Percentiles rank a stretch among this genome's conserved stretches.
phyloP scores from a whole-genome alignment of 2,797 vertebrate species.

The Bryconaethiops microstoma region DNA sequence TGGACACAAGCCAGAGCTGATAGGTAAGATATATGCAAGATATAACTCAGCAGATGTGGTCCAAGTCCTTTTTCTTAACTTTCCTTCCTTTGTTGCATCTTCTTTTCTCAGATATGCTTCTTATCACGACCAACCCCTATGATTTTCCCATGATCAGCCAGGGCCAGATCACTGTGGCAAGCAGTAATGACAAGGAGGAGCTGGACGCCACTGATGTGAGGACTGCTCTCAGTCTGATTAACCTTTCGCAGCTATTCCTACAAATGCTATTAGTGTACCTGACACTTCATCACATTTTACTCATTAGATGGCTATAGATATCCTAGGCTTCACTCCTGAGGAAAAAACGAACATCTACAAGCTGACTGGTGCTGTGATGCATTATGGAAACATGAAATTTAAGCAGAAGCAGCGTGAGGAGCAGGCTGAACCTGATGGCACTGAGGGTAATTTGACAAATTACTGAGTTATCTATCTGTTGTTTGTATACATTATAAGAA shows the following conservation, averaged over 20 bases:
- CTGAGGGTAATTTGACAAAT: constrained; percentile 73
- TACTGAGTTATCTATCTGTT: background rate
- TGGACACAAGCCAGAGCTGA: background rate
- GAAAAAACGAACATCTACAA: constrained; percentile 87
- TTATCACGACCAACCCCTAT: constrained; percentile 84
- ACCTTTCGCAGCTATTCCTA: background rate
- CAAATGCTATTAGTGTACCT: background rate
- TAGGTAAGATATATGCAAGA: background rate
- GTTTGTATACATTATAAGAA: background rate
- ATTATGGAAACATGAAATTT: constrained; percentile 9
- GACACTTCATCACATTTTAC: background rate
- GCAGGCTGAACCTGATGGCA: constrained; percentile 88
- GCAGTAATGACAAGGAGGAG: constrained; percentile 84
- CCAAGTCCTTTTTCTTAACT: background rate
- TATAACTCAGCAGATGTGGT: background rate
- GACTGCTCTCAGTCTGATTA: background rate
- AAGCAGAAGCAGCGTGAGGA: background rate
- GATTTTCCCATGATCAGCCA: constrained; percentile 84
- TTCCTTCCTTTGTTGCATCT: background rate
- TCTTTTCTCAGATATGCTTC: constrained; percentile 77
- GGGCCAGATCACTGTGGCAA: constrained; percentile 81
- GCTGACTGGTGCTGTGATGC: constrained; percentile 78
- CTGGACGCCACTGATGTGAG: constrained; percentile 85
- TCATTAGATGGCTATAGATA: constrained; percentile 79
- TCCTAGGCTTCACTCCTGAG: constrained; percentile 83